A percentile compares a stretch with the other conserved stretches of the same genome.
Evolutionary conservation across 2,113 vertebrate genomes (phyloP).

Genomic region (Callocephalon fimbriatum): DNA sequence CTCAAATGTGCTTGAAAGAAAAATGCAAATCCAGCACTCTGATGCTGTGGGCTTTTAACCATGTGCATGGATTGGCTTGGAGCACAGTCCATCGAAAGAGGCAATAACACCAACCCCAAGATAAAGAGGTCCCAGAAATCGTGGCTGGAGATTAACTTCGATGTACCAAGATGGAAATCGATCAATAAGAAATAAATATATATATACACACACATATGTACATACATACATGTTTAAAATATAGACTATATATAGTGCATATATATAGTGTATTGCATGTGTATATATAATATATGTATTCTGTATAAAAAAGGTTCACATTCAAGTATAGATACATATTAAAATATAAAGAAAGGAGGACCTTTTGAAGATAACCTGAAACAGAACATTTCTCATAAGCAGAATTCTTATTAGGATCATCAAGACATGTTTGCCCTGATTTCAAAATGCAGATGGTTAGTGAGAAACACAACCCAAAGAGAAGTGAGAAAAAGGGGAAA

Average conservation of each 20-base stretch:
- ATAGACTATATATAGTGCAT: constrained; percentile 29
- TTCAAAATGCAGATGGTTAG: background rate
- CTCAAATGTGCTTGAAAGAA: background rate
- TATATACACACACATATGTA: background rate
- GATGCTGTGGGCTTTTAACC: background rate
- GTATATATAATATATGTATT: constrained; percentile 31
- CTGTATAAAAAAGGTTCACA: constrained; percentile 43
- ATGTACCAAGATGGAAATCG: background rate
- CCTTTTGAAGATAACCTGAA: background rate
- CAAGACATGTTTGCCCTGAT: background rate
- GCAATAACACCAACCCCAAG: background rate
- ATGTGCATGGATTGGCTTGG: fast-evolving
- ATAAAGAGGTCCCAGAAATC: background rate
- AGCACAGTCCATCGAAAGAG: background rate
- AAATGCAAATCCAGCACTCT: background rate
- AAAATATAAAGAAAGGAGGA: constrained; percentile 15
- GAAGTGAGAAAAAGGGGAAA: background rate
- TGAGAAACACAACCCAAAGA: background rate
- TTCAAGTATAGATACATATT: constrained; percentile 43
- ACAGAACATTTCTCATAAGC: background rate
- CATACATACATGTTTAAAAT: constrained; percentile 22
- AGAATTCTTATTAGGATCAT: background rate
- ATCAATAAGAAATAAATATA: constrained; percentile 22
- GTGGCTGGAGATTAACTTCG: background rate
- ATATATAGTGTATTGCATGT: constrained; percentile 24